A percentile compares a stretch with the other conserved stretches of the same genome.
Conservation (phyloP, 2,113 vertebrate genomes). For the Lathamus discolor region DNA sequence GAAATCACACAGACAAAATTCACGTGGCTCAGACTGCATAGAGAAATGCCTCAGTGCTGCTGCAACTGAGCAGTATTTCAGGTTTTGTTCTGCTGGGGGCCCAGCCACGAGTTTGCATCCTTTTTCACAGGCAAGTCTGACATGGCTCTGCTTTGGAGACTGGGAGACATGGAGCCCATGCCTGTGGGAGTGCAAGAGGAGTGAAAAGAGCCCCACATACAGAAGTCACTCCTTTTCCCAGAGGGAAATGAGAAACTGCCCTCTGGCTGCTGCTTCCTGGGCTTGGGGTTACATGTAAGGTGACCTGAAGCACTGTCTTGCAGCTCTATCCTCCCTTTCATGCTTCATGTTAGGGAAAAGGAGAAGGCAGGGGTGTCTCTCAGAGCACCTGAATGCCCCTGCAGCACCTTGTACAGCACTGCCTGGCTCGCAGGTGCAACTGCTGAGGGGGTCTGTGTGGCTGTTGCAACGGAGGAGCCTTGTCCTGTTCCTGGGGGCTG, state of each 20-base stretch:
- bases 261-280: neutral
- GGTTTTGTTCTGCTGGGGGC: neutral
- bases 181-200: neutral
- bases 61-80: neutral
- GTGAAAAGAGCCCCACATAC: neutral
- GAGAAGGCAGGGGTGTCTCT: neutral
- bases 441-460: accelerated
- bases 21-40: neutral
- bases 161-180: neutral
- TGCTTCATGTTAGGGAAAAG: neutral
- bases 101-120: neutral
- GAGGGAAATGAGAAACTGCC: neutral
- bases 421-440: accelerated
- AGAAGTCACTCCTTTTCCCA: neutral
- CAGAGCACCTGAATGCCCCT: neutral
- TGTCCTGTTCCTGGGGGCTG: neutral
- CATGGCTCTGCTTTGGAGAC: accelerated
- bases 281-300: neutral
- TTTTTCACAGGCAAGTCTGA: neutral
- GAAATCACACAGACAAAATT: neutral
- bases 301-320: accelerated
- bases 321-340: neutral
- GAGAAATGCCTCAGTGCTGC: neutral
- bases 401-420: too few relatives aligned
- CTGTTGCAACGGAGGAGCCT: neutral